Percentiles rank a stretch among this genome's conserved stretches.
phyloP scores from a whole-genome alignment of 2,113 vertebrate genomes.

The Scatophagus argus region DNA sequence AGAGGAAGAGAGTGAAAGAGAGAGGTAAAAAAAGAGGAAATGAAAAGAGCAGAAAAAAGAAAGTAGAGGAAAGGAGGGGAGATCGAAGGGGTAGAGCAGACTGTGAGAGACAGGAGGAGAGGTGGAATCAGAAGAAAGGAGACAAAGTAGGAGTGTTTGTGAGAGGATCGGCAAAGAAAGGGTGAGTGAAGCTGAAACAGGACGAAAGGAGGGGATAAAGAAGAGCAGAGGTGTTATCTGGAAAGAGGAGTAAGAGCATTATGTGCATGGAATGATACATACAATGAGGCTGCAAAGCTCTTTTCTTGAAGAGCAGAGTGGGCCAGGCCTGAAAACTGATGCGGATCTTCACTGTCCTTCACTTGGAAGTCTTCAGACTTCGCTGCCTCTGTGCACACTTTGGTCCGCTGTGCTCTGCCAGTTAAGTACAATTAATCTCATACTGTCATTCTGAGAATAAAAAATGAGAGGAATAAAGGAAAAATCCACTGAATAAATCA shows the following conservation, averaged over 20 bases:
- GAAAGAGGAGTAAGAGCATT: conserved; percentile 45
- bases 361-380: conserved; percentile 32
- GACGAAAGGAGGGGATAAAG: conserved; percentile 38
- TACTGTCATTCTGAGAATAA: conserved; percentile 35
- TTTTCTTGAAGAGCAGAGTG: conserved; percentile 32
- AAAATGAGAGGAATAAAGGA: not conserved
- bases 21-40: not conserved
- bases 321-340: conserved; percentile 13
- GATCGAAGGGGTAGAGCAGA: conserved; percentile 19
- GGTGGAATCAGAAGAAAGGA: conserved; percentile 38
- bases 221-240: conserved; percentile 56
- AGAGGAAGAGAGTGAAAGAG: conserved; percentile 5
- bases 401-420: conserved; percentile 21
- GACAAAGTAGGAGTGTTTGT: conserved; percentile 28
- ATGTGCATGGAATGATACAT: conserved; percentile 38
- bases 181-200: conserved; percentile 20
- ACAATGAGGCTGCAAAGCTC: conserved; percentile 30
- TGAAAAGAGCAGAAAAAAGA: conserved; percentile 17
- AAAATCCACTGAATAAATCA: conserved; percentile 67
- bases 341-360: conserved; percentile 37
- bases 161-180: conserved; percentile 8
- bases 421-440: conserved; percentile 74
- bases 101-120: conserved; percentile 33
- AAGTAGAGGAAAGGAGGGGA: not conserved
- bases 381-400: conserved; percentile 11